Conservation (phyloP, 2,888 invertebrate species). For the Ethmia dodecea region DNA sequence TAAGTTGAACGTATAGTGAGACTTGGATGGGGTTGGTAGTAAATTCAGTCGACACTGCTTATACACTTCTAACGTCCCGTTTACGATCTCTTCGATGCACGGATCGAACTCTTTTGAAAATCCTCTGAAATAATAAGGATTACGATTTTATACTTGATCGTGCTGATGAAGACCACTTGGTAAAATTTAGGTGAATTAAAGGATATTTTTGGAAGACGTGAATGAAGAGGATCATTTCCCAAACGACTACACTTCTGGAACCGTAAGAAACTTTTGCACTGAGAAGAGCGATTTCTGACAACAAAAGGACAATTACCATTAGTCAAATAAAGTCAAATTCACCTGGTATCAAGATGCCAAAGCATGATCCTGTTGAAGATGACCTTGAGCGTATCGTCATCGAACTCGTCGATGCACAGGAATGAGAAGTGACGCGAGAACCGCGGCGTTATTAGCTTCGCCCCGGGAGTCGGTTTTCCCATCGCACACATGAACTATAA, state of each 20-base stretch:
- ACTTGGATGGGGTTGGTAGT: conserved; percentile 94
- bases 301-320: too few relatives aligned
- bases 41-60: conserved; percentile 89
- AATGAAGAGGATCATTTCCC: too few relatives aligned
- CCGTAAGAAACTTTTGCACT: too few relatives aligned
- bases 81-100: conserved; percentile 91
- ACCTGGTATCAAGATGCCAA: conserved; percentile 98
- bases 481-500: conserved; percentile 88
- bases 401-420: conserved; percentile 92
- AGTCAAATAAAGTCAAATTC: conserved; percentile 11
- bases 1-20: conserved; percentile 96
- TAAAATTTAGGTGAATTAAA: too few relatives aligned
- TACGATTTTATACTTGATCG: too few relatives aligned
- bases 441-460: conserved; percentile 89
- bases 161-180: too few relatives aligned
- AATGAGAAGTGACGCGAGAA: conserved; percentile 93
- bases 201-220: too few relatives aligned
- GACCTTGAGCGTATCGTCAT: conserved; percentile 87
- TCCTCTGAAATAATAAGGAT: conserved; percentile 80
- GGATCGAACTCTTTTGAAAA: conserved; percentile 97
- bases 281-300: too few relatives aligned
- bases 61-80: conserved; percentile 91
- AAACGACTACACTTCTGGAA: too few relatives aligned
- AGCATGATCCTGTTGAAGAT: conserved; percentile 94
- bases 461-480: conserved; percentile 87